These are phyloP conservation scores for Diplolepis rosae DNA, from an alignment of 2,888 invertebrate genomes.

Conservation along the genomic window DNA sequence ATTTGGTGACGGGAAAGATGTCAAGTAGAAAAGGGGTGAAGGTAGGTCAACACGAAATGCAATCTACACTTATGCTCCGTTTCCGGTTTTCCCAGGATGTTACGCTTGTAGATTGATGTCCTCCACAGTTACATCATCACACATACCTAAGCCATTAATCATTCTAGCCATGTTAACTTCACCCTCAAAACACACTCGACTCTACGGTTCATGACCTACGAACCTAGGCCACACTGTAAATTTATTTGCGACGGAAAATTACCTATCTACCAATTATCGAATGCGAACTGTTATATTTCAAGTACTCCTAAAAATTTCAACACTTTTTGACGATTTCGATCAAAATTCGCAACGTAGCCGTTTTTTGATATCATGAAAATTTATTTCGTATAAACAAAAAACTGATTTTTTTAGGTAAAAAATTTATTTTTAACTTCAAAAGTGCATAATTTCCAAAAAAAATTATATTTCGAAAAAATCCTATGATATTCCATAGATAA, in stretches of 20 bases:
- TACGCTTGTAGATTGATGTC: slow-evolving; percentile 60
- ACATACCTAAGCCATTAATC: slow-evolving; percentile 61
- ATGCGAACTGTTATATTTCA: no score
- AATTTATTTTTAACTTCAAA: no score
- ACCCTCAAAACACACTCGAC: slow-evolving; percentile 61
- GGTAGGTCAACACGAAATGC: not conserved
- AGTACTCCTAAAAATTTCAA: no score
- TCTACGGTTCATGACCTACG: slow-evolving; percentile 58
- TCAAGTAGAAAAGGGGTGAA: not conserved
- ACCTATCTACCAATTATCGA: not conserved
- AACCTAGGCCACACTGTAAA: slow-evolving; percentile 37
- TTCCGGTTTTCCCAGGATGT: slow-evolving; percentile 44
- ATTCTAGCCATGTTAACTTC: slow-evolving; percentile 64
- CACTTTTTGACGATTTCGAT: no score
- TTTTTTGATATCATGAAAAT: no score
- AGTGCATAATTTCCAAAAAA: no score
- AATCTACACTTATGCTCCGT: slow-evolving; percentile 28
- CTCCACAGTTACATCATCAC: slow-evolving; percentile 61
- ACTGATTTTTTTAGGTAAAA: no score
- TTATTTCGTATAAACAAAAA: no score
- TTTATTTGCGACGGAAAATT: slow-evolving; percentile 40
- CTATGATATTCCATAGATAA: no score
- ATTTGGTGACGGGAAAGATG: not conserved
- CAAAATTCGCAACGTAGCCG: no score
- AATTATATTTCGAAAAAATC: no score